Conservation (phyloP, 2,888 invertebrate genomes). For the Drosophila rubida region DNA sequence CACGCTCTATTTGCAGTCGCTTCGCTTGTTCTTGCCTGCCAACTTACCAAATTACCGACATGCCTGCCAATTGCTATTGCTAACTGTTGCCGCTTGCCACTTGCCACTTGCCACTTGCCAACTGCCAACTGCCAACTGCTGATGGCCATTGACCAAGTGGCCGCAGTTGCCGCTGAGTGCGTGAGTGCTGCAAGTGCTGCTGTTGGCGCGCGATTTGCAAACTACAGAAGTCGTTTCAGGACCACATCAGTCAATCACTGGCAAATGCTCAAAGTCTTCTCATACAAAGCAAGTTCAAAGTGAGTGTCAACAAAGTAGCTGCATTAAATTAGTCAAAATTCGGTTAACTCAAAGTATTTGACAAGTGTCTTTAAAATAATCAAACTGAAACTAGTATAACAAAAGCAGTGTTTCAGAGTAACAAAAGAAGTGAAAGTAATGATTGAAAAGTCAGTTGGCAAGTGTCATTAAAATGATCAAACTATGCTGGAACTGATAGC, state of each 20-base stretch:
- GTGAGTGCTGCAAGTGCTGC: too few relatives aligned
- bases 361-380: too few relatives aligned
- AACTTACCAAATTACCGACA: slow-evolving; percentile 6
- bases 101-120: slow-evolving; percentile 24
- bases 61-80: slow-evolving; percentile 22
- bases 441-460: too few relatives aligned
- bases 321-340: too few relatives aligned
- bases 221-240: not conserved
- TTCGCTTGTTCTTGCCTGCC: slow-evolving; percentile 44
- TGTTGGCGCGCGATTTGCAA: not conserved
- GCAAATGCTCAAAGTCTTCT: not conserved
- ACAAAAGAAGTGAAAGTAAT: too few relatives aligned
- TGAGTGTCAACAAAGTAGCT: too few relatives aligned
- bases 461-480: too few relatives aligned
- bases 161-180: slow-evolving; percentile 1
- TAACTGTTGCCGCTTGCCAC: slow-evolving; percentile 16
- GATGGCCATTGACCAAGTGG: slow-evolving; percentile 46
- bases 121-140: slow-evolving; percentile 17
- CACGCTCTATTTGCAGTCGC: slow-evolving; percentile 68
- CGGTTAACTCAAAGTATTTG: too few relatives aligned
- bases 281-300: too few relatives aligned
- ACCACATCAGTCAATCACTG: not conserved
- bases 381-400: too few relatives aligned
- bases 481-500: too few relatives aligned
- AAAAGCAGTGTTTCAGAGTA: too few relatives aligned